These are phyloP conservation scores for Cylindroiulus punctatus DNA, from an alignment of 2,888 invertebrate genomes.

Conservation along the genomic window DNA sequence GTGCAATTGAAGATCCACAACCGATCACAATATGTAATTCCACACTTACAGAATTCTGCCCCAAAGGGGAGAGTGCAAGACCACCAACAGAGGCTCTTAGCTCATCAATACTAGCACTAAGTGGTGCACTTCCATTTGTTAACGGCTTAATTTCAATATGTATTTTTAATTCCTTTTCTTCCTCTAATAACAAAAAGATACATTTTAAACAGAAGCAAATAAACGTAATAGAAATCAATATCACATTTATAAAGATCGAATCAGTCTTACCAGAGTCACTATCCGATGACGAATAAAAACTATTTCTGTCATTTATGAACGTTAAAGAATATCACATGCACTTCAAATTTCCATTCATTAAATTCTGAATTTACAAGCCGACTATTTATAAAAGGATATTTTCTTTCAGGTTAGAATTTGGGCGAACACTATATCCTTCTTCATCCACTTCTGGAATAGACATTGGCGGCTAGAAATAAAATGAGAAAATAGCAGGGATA, in stretches of 20 bases:
- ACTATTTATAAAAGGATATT: slow-evolving; percentile 63
- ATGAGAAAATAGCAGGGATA: not conserved
- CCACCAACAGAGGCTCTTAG: slow-evolving; percentile 91
- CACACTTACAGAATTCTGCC: slow-evolving; percentile 54
- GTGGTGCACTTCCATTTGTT: slow-evolving; percentile 84
- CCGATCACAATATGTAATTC: not conserved
- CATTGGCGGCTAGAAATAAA: slow-evolving; percentile 54
- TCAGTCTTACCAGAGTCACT: slow-evolving; percentile 79
- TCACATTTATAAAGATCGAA: not conserved
- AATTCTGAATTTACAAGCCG: not conserved
- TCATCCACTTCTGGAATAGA: slow-evolving; percentile 83
- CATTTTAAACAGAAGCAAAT: slow-evolving; percentile 46
- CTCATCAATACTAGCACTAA: slow-evolving; percentile 93
- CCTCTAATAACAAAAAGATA: slow-evolving; percentile 69
- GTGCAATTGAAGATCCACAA: not conserved
- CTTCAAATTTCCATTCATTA: not conserved
- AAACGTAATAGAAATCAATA: not conserved
- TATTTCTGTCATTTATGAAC: slow-evolving; percentile 77
- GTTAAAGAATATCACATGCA: not conserved
- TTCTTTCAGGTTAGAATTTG: slow-evolving; percentile 71
- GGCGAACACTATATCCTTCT: slow-evolving; percentile 91
- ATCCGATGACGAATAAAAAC: slow-evolving; percentile 89
- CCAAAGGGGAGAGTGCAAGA: slow-evolving; percentile 72
- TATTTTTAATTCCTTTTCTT: slow-evolving; percentile 87
- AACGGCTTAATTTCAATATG: slow-evolving; percentile 95